Evolutionary conservation across 2,888 invertebrate genomes (phyloP).

Genomic region (Sinopyrophorus schimmeli): DNA sequence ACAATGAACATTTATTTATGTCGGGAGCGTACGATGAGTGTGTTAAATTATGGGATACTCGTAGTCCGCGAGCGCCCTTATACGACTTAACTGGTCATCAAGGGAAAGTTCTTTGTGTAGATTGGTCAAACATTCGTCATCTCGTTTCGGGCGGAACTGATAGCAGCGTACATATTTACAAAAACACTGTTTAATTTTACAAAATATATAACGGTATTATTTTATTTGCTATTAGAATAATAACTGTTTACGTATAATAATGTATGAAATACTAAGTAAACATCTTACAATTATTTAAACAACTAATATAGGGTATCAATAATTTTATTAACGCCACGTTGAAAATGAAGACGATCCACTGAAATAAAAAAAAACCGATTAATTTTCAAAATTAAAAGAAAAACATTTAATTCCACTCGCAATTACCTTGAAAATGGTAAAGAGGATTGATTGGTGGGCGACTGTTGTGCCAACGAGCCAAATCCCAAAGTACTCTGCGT

Average conservation of each 20-base stretch:
- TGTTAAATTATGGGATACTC: slow-evolving; percentile 94
- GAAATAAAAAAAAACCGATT: slow-evolving; percentile 34
- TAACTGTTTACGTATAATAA: too few species aligned
- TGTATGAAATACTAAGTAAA: too few species aligned
- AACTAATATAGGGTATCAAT: too few species aligned
- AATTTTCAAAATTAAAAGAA: neutral
- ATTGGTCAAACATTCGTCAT: slow-evolving; percentile 87
- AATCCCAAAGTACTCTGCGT: slow-evolving; percentile 67
- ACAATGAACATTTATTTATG: slow-evolving; percentile 81
- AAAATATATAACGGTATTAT: neutral
- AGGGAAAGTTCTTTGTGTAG: slow-evolving; percentile 89
- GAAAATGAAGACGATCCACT: slow-evolving; percentile 52
- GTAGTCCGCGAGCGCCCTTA: slow-evolving; percentile 88
- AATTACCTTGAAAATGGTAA: slow-evolving; percentile 51
- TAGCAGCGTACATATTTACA: slow-evolving; percentile 88
- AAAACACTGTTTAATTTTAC: slow-evolving; percentile 49
- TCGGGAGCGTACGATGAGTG: slow-evolving; percentile 91
- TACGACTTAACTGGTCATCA: slow-evolving; percentile 93
- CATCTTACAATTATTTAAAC: too few species aligned
- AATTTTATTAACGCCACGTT: slow-evolving; percentile 49
- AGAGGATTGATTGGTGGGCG: slow-evolving; percentile 47
- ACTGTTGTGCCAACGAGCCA: slow-evolving; percentile 65
- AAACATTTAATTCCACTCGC: neutral
- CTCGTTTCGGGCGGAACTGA: slow-evolving; percentile 93
- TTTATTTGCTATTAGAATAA: too few species aligned